A percentile compares a stretch with the other conserved stretches of the same genome.
phyloP scores from a whole-genome alignment of 2,797 vertebrate species.

The Aotus griseimembra region DNA sequence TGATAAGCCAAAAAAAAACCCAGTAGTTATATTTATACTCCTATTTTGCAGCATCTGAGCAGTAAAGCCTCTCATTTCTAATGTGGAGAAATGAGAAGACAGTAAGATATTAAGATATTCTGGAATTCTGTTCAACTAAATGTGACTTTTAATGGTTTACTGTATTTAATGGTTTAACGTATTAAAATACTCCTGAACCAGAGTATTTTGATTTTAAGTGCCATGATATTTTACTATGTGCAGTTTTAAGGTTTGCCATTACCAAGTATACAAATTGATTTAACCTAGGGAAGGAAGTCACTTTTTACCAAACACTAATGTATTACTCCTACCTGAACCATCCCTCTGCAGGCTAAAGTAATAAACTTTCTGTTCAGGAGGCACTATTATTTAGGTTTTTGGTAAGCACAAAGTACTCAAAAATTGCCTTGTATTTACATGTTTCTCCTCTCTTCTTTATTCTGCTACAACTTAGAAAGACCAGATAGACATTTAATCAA shows the following conservation, averaged over 20 bases:
- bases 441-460: neutral
- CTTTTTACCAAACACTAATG: neutral
- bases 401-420: neutral
- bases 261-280: neutral
- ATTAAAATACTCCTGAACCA: neutral
- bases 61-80: neutral
- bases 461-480: slow-evolving; percentile 5
- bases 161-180: neutral
- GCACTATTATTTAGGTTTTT: slow-evolving; percentile 1
- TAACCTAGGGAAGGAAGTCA: slow-evolving; percentile 19
- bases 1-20: slow-evolving; percentile 89
- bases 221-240: neutral
- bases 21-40: neutral
- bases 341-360: neutral
- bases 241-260: slow-evolving; percentile 12
- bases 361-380: neutral
- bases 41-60: slow-evolving; percentile 1
- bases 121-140: neutral
- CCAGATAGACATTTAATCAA: slow-evolving; percentile 24
- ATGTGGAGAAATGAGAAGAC: neutral
- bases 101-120: too few relatives aligned
- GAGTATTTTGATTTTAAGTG: neutral
- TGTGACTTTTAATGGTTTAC: neutral
- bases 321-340: neutral
- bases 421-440: neutral